Conservation (phyloP, 2,113 vertebrate species). For the Aldabrachelys gigantea region DNA sequence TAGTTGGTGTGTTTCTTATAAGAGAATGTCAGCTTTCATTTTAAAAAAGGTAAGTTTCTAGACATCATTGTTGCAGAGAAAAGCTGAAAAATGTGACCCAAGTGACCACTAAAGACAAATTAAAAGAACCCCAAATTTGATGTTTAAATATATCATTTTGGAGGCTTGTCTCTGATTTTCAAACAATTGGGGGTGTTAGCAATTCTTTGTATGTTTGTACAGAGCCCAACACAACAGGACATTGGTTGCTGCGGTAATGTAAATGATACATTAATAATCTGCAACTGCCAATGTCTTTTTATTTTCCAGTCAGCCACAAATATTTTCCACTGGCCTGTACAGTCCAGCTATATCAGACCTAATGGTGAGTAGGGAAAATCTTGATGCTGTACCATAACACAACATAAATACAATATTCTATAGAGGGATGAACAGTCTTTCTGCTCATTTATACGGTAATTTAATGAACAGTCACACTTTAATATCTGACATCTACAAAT, state of each 20-base stretch:
- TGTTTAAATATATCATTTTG: background rate
- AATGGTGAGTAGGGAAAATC: background rate
- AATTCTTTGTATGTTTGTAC: fast-evolving
- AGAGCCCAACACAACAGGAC: background rate
- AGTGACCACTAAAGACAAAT: background rate
- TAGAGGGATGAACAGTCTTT: background rate
- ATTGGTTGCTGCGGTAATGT: background rate
- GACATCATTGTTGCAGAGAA: background rate
- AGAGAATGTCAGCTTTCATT: background rate
- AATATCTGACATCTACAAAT: conserved; percentile 37
- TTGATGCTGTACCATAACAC: background rate
- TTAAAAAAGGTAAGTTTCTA: background rate
- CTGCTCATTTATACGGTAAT: conserved; percentile 10
- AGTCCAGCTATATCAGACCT: background rate
- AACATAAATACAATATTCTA: background rate
- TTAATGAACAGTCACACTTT: conserved; percentile 38
- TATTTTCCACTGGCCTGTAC: background rate
- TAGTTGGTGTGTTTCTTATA: background rate
- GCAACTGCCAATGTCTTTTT: background rate
- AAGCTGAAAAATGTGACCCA: background rate
- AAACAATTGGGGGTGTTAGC: background rate
- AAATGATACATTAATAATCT: conserved; percentile 21
- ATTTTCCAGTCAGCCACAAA: background rate
- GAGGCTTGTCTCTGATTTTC: background rate
- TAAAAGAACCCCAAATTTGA: too few relatives aligned